These are phyloP conservation scores for Troides helena DNA, from an alignment of 2,888 invertebrate genomes.

Conservation along the genomic window DNA sequence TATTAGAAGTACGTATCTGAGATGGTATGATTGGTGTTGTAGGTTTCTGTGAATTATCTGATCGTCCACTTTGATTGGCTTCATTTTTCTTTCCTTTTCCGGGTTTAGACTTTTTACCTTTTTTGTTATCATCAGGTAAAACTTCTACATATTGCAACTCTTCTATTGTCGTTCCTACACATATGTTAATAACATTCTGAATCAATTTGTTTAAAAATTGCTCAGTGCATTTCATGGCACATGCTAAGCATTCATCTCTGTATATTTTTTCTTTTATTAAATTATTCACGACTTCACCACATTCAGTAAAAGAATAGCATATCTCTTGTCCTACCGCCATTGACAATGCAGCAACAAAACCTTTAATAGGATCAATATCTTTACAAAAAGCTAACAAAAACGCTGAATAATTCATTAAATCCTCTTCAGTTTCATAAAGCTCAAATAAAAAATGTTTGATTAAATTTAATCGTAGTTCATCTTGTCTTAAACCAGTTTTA, in stretches of 20 bases:
- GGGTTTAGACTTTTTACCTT: slow-evolving; percentile 52
- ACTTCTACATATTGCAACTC: slow-evolving; percentile 57
- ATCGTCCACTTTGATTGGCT: slow-evolving; percentile 52
- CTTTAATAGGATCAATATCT: slow-evolving; percentile 72
- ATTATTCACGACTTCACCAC: slow-evolving; percentile 69
- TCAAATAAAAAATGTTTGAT: slow-evolving; percentile 80
- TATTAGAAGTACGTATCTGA: slow-evolving; percentile 36
- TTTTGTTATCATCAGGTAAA: slow-evolving; percentile 47
- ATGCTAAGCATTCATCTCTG: slow-evolving; percentile 59
- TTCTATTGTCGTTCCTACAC: slow-evolving; percentile 59
- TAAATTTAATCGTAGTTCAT: slow-evolving; percentile 53
- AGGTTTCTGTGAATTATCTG: slow-evolving; percentile 46
- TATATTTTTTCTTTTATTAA: slow-evolving; percentile 62
- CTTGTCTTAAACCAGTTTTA: slow-evolving; percentile 45
- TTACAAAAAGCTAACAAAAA: slow-evolving; percentile 83
- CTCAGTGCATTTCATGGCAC: slow-evolving; percentile 57
- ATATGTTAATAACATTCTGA: slow-evolving; percentile 52
- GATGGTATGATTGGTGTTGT: slow-evolving; percentile 33
- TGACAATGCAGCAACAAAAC: slow-evolving; percentile 80
- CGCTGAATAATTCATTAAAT: slow-evolving; percentile 81
- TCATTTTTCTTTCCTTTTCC: slow-evolving; percentile 48
- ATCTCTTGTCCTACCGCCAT: slow-evolving; percentile 77
- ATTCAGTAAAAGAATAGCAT: slow-evolving; percentile 70
- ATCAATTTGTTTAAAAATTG: slow-evolving; percentile 57
- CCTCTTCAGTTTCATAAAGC: slow-evolving; percentile 71